A percentile compares a stretch with the other conserved stretches of the same genome.
Evolutionary conservation across 2,113 vertebrate species (phyloP).

Genomic region (Puntigrus tetrazona): DNA sequence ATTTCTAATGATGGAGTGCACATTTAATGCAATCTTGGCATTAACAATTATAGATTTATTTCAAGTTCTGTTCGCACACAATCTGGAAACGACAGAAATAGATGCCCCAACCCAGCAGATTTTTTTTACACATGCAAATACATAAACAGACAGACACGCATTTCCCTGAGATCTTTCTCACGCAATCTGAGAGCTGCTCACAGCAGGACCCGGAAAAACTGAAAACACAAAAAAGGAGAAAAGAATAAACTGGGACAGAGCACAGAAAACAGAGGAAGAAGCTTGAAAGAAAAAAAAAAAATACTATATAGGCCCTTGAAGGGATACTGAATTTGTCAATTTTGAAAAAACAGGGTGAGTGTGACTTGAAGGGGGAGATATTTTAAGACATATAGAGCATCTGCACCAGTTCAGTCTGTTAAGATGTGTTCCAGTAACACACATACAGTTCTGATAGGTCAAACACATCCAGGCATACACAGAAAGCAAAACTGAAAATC

Average conservation of each 20-base stretch:
- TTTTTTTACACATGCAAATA: conserved; percentile 11
- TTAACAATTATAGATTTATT: neutral
- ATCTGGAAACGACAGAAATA: neutral
- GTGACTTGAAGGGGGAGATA: neutral
- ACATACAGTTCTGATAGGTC: neutral
- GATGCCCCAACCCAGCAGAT: neutral
- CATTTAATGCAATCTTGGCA: neutral
- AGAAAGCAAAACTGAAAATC: neutral
- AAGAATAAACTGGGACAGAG: neutral
- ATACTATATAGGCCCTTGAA: neutral
- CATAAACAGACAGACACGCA: neutral
- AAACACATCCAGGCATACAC: conserved; percentile 20
- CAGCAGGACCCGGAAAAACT: neutral
- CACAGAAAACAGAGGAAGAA: neutral
- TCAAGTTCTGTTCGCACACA: neutral
- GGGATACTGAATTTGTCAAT: neutral
- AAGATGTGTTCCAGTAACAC: conserved; percentile 32
- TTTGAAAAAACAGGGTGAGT: neutral
- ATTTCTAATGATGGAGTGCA: too few relatives aligned
- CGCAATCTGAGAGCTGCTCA: neutral
- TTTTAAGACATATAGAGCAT: conserved; percentile 22
- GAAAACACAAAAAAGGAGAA: neutral
- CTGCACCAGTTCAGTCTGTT: neutral
- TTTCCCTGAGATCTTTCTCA: neutral
- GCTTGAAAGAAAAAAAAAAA: neutral